Evolutionary conservation across 2,797 vertebrate genomes (phyloP).

Genomic region (Acridotheres tristis): DNA sequence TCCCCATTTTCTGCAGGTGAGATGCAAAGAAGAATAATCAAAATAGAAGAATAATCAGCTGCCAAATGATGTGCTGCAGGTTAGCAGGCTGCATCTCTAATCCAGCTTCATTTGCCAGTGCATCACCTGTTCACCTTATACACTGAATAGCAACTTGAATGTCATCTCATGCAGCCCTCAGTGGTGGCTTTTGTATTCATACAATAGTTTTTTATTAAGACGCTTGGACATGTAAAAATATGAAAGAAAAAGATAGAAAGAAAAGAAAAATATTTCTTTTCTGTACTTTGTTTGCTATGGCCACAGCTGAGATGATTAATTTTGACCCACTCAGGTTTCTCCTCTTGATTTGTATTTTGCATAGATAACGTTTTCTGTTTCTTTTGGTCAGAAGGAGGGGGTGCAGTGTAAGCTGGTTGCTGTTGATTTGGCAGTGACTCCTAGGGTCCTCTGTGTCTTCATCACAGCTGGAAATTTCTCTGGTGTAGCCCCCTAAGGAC

Average conservation of each 20-base stretch:
- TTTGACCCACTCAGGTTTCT: background rate
- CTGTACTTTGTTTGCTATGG: background rate
- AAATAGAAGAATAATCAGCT: background rate
- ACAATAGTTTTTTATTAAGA: background rate
- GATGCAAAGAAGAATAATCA: background rate
- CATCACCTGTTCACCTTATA: background rate
- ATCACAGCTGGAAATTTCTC: background rate
- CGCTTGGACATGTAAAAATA: background rate
- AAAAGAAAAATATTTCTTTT: background rate
- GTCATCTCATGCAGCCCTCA: background rate
- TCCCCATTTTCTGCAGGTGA: background rate
- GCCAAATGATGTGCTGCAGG: background rate
- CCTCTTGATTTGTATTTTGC: background rate
- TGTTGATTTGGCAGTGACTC: background rate
- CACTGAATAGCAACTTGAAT: background rate
- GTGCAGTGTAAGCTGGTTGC: background rate
- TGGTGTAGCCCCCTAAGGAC: background rate
- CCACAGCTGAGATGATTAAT: background rate
- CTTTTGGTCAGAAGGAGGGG: background rate
- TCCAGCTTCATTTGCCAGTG: background rate
- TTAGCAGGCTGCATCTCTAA: background rate
- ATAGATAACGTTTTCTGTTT: background rate
- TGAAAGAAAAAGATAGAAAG: no score
- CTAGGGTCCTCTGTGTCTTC: background rate
- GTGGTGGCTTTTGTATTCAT: background rate